Evolutionary conservation across 2,113 vertebrate species (phyloP).

Genomic region (Myrmecophaga tridactyla): DNA sequence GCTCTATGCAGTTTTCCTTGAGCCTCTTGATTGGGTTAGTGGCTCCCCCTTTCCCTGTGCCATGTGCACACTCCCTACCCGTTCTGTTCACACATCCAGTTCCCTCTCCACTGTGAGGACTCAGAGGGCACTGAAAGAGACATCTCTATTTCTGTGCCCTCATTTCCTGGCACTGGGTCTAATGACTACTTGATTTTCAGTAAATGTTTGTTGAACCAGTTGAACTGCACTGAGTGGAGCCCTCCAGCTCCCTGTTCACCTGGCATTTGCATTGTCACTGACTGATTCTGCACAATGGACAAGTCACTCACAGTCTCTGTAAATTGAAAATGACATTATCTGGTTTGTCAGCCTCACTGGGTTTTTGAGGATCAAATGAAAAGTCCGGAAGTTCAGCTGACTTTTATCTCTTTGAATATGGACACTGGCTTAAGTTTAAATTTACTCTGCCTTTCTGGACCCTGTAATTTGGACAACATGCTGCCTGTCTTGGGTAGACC

Average conservation of each 20-base stretch:
- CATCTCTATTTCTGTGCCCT: background rate
- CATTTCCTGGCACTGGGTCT: background rate
- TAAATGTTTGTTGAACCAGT: background rate
- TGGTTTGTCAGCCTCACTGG: background rate
- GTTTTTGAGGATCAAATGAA: background rate
- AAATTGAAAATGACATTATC: background rate
- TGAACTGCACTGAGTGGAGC: background rate
- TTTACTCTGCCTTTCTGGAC: background rate
- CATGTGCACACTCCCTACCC: too few relatives aligned
- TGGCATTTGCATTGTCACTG: background rate
- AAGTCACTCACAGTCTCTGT: background rate
- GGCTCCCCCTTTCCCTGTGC: too few relatives aligned
- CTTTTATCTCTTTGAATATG: background rate
- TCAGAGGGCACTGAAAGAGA: background rate
- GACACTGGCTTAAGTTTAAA: background rate
- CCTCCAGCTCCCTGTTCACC: too few relatives aligned
- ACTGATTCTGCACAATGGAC: background rate
- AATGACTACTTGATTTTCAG: background rate
- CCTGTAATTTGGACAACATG: background rate
- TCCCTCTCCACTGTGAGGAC: background rate
- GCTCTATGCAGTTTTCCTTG: background rate
- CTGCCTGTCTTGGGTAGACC: background rate
- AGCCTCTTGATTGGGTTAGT: background rate
- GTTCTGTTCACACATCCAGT: fast-evolving
- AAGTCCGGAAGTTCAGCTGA: background rate